These are phyloP conservation scores for Hippopotamus amphibius DNA, from an alignment of 2,113 vertebrate genomes.

Conservation along the genomic window DNA sequence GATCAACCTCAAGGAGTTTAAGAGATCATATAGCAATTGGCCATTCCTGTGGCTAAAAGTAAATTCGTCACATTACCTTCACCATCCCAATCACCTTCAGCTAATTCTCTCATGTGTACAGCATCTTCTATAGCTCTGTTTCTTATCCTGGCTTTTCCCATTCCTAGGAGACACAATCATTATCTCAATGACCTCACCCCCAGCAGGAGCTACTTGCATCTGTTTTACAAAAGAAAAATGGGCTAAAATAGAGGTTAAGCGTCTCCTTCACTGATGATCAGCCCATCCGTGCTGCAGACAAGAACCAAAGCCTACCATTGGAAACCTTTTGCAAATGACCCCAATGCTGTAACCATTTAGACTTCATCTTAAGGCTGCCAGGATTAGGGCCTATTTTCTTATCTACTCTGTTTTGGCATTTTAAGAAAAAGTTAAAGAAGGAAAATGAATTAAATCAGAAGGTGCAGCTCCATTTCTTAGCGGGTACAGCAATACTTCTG, in stretches of 20 bases:
- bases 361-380: neutral
- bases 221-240: neutral
- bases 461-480: neutral
- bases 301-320: neutral
- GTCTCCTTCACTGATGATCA: neutral
- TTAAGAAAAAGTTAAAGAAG: constrained; percentile 14
- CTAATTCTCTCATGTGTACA: neutral
- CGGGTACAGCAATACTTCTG: neutral
- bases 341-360: neutral
- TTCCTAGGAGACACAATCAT: neutral
- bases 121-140: neutral
- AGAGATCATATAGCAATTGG: neutral
- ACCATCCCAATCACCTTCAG: neutral
- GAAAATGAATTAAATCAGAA: neutral
- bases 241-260: neutral
- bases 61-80: neutral
- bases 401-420: neutral
- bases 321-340: neutral
- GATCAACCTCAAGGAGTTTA: neutral
- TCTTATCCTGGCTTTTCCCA: neutral
- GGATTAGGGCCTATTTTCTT: neutral
- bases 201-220: neutral
- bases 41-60: neutral
- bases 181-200: neutral
- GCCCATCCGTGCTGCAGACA: neutral